Base-by-base conservation (phyloP, 2,888 invertebrate genomes). In the Platycheirus albimanus region DNA sequence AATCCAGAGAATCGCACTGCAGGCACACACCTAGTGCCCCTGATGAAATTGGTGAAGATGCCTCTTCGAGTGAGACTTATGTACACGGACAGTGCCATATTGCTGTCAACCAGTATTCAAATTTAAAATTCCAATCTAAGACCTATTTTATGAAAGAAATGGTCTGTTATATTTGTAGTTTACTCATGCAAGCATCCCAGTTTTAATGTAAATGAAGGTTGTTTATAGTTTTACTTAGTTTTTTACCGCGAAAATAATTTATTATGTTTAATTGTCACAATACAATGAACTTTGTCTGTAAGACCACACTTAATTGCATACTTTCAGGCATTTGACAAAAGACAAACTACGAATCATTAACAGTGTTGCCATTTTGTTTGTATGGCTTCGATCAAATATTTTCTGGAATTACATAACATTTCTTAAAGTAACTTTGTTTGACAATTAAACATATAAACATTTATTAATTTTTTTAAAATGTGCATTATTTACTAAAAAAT, bases 401-500 rank as follows among this genome's bases (percentile, higher is more conserved):
- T 15, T 5, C 19, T n/a, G 19, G 33, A 54, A 54, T 30, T 11
- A 56, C 56, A 56, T 15, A 38, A 19, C 6, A 30, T 43, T 51
- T 66, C 11, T 47, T 67, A 15, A 8, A 47, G 17, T 20, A 8
- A 64, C 51, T 43, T 51, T 11, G 11, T 49, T 49, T 33, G 85
- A 81, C 84, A 85, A 85, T 85, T 84, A 85, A 85, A 85, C 85
- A 85, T 38, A 72, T 74, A 80, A 70, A 74, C 63, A 72, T 71
- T 54, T 45, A 51, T 56, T 63, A 56, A 67, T 64, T 51, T 52
- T 75, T 77, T 63, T 43, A 69, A 77, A 66, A 71, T 74, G 80
- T 76, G 81, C 36, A 77, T 71, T 85, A 58, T 85, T 56, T 56
- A 56, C 19, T 24, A 24, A 75, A 67, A 85, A 77, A 86, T 81